Evolutionary conservation across 1,140 invertebrate species (phyloP), one percentile per base, ranked within the genome.

Genomic region (Zeugodacus cucurbitae): DNA sequence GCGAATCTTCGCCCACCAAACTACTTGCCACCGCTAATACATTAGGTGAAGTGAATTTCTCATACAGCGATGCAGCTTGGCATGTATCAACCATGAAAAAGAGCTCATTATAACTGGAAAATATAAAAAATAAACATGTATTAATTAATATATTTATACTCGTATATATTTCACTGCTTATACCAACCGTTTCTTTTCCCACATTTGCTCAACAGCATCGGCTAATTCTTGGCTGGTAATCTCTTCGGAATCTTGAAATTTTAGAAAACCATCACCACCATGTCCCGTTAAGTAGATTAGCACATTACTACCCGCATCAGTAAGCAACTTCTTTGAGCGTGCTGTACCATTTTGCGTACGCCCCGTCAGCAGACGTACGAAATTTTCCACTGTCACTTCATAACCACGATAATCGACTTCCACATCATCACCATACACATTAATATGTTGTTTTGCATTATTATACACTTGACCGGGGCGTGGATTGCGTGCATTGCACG

Each of bases 81-180:
- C 99, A 99, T 41, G 99, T 99, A 93, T 99, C 99, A 89, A 99
- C 98, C 95, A 99, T 99, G 91, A 99, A 99, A 89, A 99, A 97
- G 89, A 99, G 96, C 94, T 99, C 98, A 94, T 99, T 97, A 93
- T 99, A 99, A 89, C 98, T 97, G 92, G 89, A 95, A 95, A 91
- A 1, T 5, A 85, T 29, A 44, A 4, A 62, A 32, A n/a, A 59
- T 54, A 74, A 3, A 26, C 67, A 41, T 34, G 58, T 32, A 54
- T 54, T 54, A 3, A 54, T 5, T 0, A 54, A 54, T 54, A 4
- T 54, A 14, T 48, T 48, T 54, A 17, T n/a, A n/a, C n/a, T n/a
- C n/a, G n/a, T n/a, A n/a, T n/a, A n/a, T n/a, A n/a, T n/a, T n/a
- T n/a, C n/a, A n/a, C 34, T 48, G n/a, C 14, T 29, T 74, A 59